Percentiles rank a stretch among this genome's conserved stretches.
Conservation (phyloP, 2,797 vertebrate genomes). For the Eleutherodactylus coqui region DNA sequence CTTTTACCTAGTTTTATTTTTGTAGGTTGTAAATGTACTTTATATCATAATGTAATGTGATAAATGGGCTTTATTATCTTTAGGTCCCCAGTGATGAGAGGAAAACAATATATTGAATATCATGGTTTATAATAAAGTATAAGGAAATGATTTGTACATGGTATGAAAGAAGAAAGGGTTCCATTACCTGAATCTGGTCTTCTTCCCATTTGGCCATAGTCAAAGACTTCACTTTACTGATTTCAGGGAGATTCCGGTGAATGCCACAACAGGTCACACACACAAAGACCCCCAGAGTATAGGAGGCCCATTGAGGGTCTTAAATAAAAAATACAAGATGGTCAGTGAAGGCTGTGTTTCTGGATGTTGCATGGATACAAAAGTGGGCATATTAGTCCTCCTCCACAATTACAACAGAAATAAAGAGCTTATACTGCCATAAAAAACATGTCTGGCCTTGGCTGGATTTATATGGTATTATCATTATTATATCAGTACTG, state of each 20-base stretch:
- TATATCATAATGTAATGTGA: no score
- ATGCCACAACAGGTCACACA: slow-evolving; percentile 74
- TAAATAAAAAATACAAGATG: background rate
- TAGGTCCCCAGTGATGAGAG: no score
- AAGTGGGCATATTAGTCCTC: background rate
- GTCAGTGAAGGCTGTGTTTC: background rate
- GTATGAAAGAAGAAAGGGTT: background rate
- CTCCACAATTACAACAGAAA: background rate
- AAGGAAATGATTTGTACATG: background rate
- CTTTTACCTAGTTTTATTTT: no score
- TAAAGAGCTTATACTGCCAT: no score
- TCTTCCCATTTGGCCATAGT: slow-evolving; percentile 73
- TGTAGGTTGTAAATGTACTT: no score
- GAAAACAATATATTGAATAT: no score
- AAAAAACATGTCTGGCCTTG: no score
- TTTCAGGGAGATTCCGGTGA: slow-evolving; percentile 72
- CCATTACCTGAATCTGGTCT: slow-evolving; percentile 71
- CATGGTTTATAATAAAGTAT: background rate
- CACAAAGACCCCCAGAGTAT: slow-evolving; percentile 74
- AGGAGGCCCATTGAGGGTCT: slow-evolving; percentile 76
- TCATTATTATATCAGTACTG: no score
- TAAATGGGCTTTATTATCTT: no score
- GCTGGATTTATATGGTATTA: no score
- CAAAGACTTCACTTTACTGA: slow-evolving; percentile 75
- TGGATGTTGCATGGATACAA: background rate